Evolutionary conservation across 1,140 invertebrate species (phyloP).

Genomic region (Drosophila ogumai): DNA sequence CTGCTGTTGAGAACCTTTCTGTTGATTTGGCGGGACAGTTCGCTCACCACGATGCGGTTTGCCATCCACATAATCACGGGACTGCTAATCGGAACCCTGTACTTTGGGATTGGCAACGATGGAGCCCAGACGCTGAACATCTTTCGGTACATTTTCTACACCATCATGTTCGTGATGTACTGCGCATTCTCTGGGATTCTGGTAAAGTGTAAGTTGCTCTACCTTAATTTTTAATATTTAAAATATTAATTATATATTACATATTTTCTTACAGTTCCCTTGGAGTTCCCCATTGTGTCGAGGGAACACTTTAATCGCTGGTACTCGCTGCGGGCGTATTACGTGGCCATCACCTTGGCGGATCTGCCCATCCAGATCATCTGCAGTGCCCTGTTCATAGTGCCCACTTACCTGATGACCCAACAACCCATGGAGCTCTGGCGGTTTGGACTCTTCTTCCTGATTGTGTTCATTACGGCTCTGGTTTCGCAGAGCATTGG

Average conservation of each 20-base stretch:
- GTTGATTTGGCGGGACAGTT: conserved; percentile 85
- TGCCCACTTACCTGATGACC: conserved; percentile 93
- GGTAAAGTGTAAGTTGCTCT: conserved; percentile 91
- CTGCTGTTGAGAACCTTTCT: conserved; percentile 88
- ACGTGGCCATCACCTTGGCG: conserved; percentile 92
- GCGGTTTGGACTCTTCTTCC: conserved; percentile 89
- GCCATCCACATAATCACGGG: conserved; percentile 91
- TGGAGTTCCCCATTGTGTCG: conserved; percentile 92
- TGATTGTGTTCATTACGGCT: conserved; percentile 91
- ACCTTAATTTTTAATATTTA: neutral
- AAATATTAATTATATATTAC: neutral
- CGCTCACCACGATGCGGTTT: conserved; percentile 90
- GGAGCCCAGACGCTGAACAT: conserved; percentile 91
- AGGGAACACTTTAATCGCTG: conserved; percentile 96
- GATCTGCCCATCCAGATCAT: conserved; percentile 94
- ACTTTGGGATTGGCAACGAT: conserved; percentile 92
- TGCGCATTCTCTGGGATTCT: conserved; percentile 94
- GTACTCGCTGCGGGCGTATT: conserved; percentile 96
- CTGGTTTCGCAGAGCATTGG: conserved; percentile 94
- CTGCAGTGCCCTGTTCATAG: conserved; percentile 90
- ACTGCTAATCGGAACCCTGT: conserved; percentile 91
- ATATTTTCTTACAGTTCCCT: conserved; percentile 89
- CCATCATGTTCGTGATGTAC: conserved; percentile 94
- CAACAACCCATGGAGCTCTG: conserved; percentile 90
- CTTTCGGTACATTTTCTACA: conserved; percentile 92